Evolutionary conservation across 2,888 invertebrate genomes (phyloP).

Genomic region (Romanomermis culicivorax): DNA sequence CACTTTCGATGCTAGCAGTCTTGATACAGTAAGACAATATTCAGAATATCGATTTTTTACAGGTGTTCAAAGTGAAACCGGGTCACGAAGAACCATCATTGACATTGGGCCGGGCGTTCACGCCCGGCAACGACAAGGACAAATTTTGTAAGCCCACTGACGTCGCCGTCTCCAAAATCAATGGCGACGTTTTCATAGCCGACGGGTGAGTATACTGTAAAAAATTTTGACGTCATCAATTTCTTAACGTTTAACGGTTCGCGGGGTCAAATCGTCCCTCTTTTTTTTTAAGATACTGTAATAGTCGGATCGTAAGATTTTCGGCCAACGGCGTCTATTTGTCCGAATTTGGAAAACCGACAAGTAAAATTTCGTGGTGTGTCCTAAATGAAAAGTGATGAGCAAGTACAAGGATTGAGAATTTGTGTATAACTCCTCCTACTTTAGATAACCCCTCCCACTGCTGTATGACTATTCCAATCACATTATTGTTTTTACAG

Average conservation of each 20-base stretch:
- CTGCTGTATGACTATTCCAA: no score
- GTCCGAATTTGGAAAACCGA: constrained; percentile 30
- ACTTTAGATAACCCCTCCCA: no score
- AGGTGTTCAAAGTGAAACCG: constrained; percentile 47
- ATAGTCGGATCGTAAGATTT: constrained; percentile 55
- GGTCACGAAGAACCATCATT: constrained; percentile 44
- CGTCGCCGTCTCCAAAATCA: constrained; percentile 56
- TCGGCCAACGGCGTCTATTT: constrained; percentile 40
- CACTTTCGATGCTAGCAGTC: no score
- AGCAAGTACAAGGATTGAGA: no score
- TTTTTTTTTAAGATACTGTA: constrained; percentile 47
- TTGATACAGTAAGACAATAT: no score
- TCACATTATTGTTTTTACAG: no score
- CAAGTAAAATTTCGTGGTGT: constrained; percentile 15
- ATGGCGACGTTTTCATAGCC: constrained; percentile 65
- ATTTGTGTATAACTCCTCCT: no score
- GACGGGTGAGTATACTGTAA: constrained; percentile 58
- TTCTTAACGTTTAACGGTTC: no score
- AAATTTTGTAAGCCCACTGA: constrained; percentile 85
- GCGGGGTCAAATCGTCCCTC: no score
- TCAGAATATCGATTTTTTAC: no score
- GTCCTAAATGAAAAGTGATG: no score
- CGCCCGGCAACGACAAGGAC: constrained; percentile 52
- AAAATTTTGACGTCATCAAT: no score
- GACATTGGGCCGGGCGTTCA: constrained; percentile 59